Evolutionary conservation across 1,140 invertebrate species (phyloP).

Genomic region (Zaprionus nigranus): DNA sequence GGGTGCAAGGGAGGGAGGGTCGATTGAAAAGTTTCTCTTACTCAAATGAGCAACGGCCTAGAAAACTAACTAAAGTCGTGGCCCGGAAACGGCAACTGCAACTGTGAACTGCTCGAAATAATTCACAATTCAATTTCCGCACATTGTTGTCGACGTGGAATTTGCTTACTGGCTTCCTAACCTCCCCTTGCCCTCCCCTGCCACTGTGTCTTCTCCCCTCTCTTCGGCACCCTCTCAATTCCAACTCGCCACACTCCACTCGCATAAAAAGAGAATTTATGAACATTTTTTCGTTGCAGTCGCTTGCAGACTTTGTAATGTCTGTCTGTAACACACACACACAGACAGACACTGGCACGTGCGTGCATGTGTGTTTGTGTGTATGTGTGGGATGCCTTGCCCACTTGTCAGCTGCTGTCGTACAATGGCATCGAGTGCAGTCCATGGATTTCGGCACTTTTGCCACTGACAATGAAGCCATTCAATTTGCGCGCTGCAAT

Average conservation of each 20-base stretch:
- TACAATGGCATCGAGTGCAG: slow-evolving; percentile 74
- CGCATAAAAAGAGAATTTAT: slow-evolving; percentile 74
- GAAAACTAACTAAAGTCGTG: slow-evolving; percentile 59
- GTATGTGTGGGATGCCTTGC: slow-evolving; percentile 17
- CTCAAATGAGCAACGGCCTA: slow-evolving; percentile 53
- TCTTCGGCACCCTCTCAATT: neutral
- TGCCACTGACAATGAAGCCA: slow-evolving; percentile 65
- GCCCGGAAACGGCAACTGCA: slow-evolving; percentile 58
- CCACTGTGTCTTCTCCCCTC: neutral
- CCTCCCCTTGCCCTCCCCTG: neutral
- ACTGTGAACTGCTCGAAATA: slow-evolving; percentile 70
- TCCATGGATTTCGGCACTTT: slow-evolving; percentile 69
- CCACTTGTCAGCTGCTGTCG: slow-evolving; percentile 71
- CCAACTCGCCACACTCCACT: slow-evolving; percentile 11
- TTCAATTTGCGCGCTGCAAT: slow-evolving; percentile 28
- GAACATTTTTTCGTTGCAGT: slow-evolving; percentile 46
- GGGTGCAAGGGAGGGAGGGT: neutral
- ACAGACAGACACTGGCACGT: slow-evolving; percentile 5
- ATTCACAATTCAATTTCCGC: slow-evolving; percentile 81
- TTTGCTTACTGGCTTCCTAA: slow-evolving; percentile 60
- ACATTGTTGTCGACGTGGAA: slow-evolving; percentile 61
- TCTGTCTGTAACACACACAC: slow-evolving; percentile 24
- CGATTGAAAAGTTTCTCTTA: slow-evolving; percentile 46
- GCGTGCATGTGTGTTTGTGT: neutral
- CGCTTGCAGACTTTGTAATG: slow-evolving; percentile 47